phyloP scores from a whole-genome alignment of 2,797 vertebrate species.

The Gymnothorax reevesii region DNA sequence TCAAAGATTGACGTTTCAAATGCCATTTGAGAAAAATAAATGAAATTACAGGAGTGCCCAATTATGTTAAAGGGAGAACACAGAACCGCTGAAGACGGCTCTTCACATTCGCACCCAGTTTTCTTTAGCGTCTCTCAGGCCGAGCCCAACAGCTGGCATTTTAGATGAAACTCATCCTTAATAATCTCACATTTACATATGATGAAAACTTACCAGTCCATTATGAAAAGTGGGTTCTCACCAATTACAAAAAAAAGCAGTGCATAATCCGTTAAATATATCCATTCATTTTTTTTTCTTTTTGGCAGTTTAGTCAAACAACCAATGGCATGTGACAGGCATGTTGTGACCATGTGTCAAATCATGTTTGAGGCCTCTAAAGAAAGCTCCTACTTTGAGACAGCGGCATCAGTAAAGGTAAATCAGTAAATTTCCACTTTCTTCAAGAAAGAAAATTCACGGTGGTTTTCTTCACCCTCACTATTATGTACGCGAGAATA shows the following conservation, averaged over 20 bases:
- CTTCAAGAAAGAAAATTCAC: background rate
- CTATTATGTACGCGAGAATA: background rate
- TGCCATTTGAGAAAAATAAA: background rate
- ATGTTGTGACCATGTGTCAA: background rate
- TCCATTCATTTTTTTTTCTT: background rate
- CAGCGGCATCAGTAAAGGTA: background rate
- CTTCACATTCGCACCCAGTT: background rate
- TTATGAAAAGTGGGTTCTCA: background rate
- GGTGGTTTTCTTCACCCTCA: background rate
- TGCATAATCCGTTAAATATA: background rate
- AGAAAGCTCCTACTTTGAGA: background rate
- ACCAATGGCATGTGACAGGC: background rate
- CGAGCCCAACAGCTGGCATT: background rate
- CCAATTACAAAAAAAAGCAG: background rate
- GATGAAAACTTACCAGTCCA: background rate
- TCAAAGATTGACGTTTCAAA: background rate
- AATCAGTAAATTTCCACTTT: too few relatives aligned
- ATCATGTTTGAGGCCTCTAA: background rate
- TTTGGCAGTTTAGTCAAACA: background rate
- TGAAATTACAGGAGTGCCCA: background rate
- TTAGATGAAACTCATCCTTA: background rate
- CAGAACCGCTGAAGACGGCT: background rate
- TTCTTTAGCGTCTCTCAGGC: background rate
- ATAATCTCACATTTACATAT: slow-evolving; percentile 9
- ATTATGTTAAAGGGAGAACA: background rate